Evolutionary conservation across 2,113 vertebrate genomes (phyloP), one percentile per base, ranked within the genome.

Genomic region (Brachypteracias leptosomus): DNA sequence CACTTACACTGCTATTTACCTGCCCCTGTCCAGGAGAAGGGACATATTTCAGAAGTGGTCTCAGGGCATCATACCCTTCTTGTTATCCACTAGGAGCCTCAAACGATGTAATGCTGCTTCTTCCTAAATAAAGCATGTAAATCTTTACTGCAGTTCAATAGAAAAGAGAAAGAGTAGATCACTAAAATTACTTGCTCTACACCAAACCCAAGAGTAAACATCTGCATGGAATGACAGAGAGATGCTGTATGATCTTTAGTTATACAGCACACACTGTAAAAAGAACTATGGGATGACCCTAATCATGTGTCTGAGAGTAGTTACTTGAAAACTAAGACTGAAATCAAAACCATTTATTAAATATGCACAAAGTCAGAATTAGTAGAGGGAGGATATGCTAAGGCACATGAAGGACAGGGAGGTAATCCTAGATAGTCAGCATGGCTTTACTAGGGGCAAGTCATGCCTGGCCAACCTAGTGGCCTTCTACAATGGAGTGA

Each of bases 371-470:
- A 49, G 66, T 59, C 70, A 89, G 42, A 89, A 85, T 70, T 79
- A 49, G 6, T 26, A 3, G 1, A 6, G n/a, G 11, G 42, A 15
- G 42, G n/a, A n/a, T n/a, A n/a, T n/a, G n/a, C n/a, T n/a, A n/a
- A n/a, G n/a, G n/a, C n/a, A n/a, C n/a, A n/a, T n/a, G n/a, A n/a
- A n/a, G n/a, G n/a, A n/a, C n/a, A n/a, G n/a, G n/a, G n/a, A n/a
- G n/a, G n/a, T n/a, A n/a, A n/a, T n/a, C n/a, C n/a, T n/a, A n/a
- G n/a, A n/a, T n/a, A n/a, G n/a, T n/a, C n/a, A n/a, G n/a, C n/a
- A n/a, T n/a, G n/a, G n/a, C n/a, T n/a, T n/a, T n/a, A n/a, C n/a
- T n/a, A n/a, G n/a, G n/a, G n/a, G n/a, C n/a, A n/a, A n/a, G n/a
- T n/a, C n/a, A n/a, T n/a, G n/a, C n/a, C n/a, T n/a, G n/a, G n/a